Base-by-base conservation (phyloP, 2,113 vertebrate species). In the Bagarius yarrelli region DNA sequence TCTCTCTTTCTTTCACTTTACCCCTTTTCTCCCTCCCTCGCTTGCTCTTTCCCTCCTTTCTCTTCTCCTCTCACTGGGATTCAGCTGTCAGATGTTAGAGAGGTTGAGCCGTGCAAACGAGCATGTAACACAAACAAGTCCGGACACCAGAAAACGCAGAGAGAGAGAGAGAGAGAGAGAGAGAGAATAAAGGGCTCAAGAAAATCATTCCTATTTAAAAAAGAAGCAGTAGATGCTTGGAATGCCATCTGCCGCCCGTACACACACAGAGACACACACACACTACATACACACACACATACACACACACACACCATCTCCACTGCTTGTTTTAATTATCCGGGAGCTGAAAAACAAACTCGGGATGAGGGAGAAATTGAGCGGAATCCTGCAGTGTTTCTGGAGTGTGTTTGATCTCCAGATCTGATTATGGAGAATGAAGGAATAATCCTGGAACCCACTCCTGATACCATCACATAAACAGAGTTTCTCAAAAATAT, bases 81-180 rank as follows among this genome's bases (percentile, higher is more conserved):
- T 91, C 90, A 91, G 89, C 82, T 85, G 81, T 85, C 84, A 85
- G 84, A 83, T 85, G 84, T 83, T 72, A 72, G 79, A 79, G 81
- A 80, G 84, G 71, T 55, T 76, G 64, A 72, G 76, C 73, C 82
- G 73, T 88, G 82, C 85, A 90, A 90, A 90, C 84, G 83, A 88
- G 85, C 83, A 47, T 76, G 61, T 84, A 90, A 90, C 80, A 86
- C 88, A 93, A 91, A 91, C 89, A 90, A 89, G 85, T 81, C 91
- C 77, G 81, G 90, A 92, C 86, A 88, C 87, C 88, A 90, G 93
- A 91, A 93, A 85, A 85, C 79, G 79, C 25, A 53, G 9, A 53
- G 50, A 72, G 56, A 59, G 23, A 56, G n/a, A 44, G 47, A 11
- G 60, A n/a, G 56, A n/a, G 2, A n/a, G 56, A 18, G 23, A n/a